Evolutionary conservation across 2,888 invertebrate genomes (phyloP), one percentile per base, ranked within the genome.

Genomic region (Campoplex nolae): DNA sequence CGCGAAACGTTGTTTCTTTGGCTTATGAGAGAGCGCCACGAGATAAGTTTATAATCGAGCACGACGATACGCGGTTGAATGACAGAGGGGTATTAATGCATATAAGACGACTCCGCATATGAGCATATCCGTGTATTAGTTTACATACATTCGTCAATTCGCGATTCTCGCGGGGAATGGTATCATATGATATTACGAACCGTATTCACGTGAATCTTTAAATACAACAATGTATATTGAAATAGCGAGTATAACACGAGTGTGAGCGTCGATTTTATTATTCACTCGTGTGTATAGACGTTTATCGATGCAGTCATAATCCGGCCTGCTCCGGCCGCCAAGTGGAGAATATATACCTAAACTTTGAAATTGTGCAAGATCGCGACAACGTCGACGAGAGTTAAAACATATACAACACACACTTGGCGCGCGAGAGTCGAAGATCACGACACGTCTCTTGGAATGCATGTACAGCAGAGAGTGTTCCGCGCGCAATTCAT

Each of bases 381-480:
- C 23, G 23, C 58, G 18, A 62, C 45, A 23, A 62, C 42, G 51
- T 56, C 58, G 58, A 58, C n/a, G 67, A 71, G 73, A 68, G 79
- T 38, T 67, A 84, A 38, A 84, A 76, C 67, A 67, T 75, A 48
- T 65, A 75, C 45, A 51, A 35, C 23, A 18, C 8, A 62, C 62
- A 28, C 11, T 28, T 18, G 9, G 45, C n/a, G 3, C n/a, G 3
- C 28, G 32, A 35, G 16, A 23, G 58, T 80, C 13, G 56, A 45
- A 80, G 16, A 23, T 71, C 79, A 28, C 32, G 38, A 80, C 79
- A 80, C 58, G 79, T 80, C 71, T n/a, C 62, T 80, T 35, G 48
- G 45, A 13, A 45, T 67, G 58, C 23, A 51, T 48, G 23, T 51
- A n/a, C 48, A 48, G n/a, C n/a, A n/a, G n/a, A n/a, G 2, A 23